Base-by-base conservation (phyloP, 2,888 invertebrate genomes). In the Chalcis sispes region DNA sequence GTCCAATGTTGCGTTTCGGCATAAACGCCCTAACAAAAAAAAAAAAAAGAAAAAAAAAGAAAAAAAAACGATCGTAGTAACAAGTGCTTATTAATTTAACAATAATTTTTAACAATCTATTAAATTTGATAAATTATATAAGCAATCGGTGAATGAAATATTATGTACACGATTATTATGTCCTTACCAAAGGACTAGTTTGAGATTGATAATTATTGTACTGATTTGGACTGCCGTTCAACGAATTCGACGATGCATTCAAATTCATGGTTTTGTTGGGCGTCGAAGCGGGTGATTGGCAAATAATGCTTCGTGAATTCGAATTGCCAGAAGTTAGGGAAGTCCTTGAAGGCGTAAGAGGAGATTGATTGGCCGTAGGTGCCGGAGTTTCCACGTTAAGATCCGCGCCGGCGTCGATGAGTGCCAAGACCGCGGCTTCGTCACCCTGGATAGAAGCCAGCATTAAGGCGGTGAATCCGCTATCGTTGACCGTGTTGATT, bases 1-100 rank as follows among this genome's bases (percentile, higher is more conserved):
- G 97, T 97, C 97, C 97, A 97, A 83, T 94, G 92, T 81, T 94
- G 94, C 0, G 92, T 93, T 84, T 94, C 94, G 66, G 93, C 90
- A 66, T 84, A 86, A 3, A 83, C 83, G 29, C 76, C 80, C 42
- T 85, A 82, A 1, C 62, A 72, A 46, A 72, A 80, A n/a, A n/a
- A n/a, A n/a, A n/a, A n/a, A n/a, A n/a, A n/a, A n/a, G n/a, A n/a
- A n/a, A n/a, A n/a, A n/a, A n/a, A n/a, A n/a, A n/a, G n/a, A n/a
- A n/a, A 50, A 66, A 82, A 7, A 69, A 65, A 40, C 67, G 79
- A 48, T 25, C 29, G 27, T 13, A 10, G n/a, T 5, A 15, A 10
- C 46, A 2, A 46, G n/a, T n/a, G n/a, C n/a, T 36, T 10, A 36
- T 36, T 4, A 36, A 7, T 36, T 10, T 36, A 36, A 4, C 10